Percentiles rank a stretch among this genome's conserved stretches.
These are phyloP conservation scores for Pao palembangensis DNA, from an alignment of 2,113 vertebrate species.

Conservation along the genomic window DNA sequence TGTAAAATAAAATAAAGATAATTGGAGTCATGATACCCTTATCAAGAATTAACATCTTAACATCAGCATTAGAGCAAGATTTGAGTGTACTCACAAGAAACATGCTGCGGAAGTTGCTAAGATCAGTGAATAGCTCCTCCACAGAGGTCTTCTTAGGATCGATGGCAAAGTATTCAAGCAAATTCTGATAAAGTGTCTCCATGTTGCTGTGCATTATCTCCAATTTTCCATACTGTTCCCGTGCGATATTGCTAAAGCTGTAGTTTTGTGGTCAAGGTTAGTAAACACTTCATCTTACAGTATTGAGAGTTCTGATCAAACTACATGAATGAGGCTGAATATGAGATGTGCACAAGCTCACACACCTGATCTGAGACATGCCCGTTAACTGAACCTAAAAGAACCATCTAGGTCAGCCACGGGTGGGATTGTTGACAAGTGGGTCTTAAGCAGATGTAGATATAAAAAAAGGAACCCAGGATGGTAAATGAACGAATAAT, in stretches of 20 bases:
- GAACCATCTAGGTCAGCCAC: conserved; percentile 48
- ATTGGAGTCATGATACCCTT: neutral
- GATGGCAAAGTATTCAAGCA: conserved; percentile 85
- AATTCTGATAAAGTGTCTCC: conserved; percentile 83
- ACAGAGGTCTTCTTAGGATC: conserved; percentile 92
- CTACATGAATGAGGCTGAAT: conserved; percentile 59
- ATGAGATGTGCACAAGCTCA: conserved; percentile 51
- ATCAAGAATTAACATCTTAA: neutral
- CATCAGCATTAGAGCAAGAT: too few species aligned
- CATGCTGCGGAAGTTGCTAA: conserved; percentile 92
- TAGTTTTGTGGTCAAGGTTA: conserved; percentile 79
- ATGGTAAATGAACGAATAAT: too few species aligned
- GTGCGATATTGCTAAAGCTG: conserved; percentile 85
- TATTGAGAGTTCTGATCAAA: conserved; percentile 66
- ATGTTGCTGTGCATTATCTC: conserved; percentile 84
- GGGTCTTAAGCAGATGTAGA: conserved; percentile 23
- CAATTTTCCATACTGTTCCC: conserved; percentile 86
- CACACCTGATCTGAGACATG: conserved; percentile 49
- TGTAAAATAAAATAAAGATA: neutral
- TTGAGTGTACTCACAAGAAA: conserved; percentile 78
- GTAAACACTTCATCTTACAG: conserved; percentile 10
- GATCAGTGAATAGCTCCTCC: conserved; percentile 91
- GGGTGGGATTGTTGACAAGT: conserved; percentile 48
- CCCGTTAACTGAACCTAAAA: conserved; percentile 45
- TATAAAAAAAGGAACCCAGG: conserved; percentile 1